Percentiles rank a stretch among this genome's conserved stretches.
phyloP scores from a whole-genome alignment of 2,888 invertebrate genomes.

The Pantelozetes paolii region DNA sequence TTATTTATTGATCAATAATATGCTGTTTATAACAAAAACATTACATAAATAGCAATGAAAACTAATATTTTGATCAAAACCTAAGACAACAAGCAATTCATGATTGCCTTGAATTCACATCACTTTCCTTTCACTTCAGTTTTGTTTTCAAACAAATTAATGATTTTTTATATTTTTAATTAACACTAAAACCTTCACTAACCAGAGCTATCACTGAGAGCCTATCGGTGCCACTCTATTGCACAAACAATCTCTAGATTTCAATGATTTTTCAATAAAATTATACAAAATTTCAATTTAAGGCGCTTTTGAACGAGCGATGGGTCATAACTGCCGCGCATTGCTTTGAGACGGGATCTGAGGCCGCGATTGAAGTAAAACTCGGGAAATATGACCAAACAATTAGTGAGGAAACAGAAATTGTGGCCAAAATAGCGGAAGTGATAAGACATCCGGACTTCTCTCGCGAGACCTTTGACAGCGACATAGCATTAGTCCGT shows the following conservation, averaged over 20 bases:
- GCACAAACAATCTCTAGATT: no score
- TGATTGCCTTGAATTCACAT: no score
- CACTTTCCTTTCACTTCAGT: no score
- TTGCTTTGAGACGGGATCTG: conserved; percentile 47
- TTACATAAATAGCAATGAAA: no score
- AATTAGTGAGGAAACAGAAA: conserved; percentile 47
- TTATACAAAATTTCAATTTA: no score
- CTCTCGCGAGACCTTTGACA: conserved; percentile 49
- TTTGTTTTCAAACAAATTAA: no score
- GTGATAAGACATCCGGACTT: conserved; percentile 48
- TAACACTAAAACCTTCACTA: no score
- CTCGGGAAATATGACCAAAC: conserved; percentile 49
- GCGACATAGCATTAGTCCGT: conserved; percentile 49
- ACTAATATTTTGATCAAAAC: background rate
- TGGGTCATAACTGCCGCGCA: conserved; percentile 50
- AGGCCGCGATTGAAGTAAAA: conserved; percentile 45
- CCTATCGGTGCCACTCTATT: no score
- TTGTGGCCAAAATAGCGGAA: conserved; percentile 45
- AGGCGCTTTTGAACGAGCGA: conserved; percentile 47
- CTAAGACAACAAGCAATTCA: background rate
- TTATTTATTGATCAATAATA: background rate
- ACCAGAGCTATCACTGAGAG: no score
- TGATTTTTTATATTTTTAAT: no score
- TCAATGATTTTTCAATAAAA: no score
- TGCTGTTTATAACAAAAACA: background rate